Evolutionary conservation across 2,113 vertebrate genomes (phyloP), one percentile per base, ranked within the genome.

Genomic region (Carettochelys insculpta): DNA sequence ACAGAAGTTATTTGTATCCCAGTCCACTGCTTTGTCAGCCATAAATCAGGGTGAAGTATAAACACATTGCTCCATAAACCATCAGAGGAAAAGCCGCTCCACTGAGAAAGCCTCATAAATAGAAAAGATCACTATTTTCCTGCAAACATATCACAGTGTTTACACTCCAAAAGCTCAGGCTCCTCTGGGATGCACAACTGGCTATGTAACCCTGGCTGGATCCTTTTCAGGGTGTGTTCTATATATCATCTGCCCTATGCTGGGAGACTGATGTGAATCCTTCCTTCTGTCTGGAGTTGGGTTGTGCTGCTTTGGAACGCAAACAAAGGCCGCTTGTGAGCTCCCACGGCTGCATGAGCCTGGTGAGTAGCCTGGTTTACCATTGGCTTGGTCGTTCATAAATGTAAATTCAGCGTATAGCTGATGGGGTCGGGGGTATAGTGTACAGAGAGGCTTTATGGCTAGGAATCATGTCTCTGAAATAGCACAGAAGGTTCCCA

Each of bases 11-110:
- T 0, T 24, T 1, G 38, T 0, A 19, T 41, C 71, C 77, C 94
- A 61, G 84, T 43, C 85, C 3, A 53, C 83, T 24, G 86, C 76
- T 4, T 0, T 11, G 80, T 31, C 90, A 24, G 90, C 82, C 94
- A 68, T 94, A 91, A 96, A 94, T 96, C 96, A 90, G 80, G 9
- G 50, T n/a, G 41, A 85, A 85, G 82, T 25, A 51, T 85, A 92
- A 96, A 95, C 41, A 45, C 5, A 50, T 79, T 75, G 2, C 85
- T 85, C 90, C 50, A 50, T 45, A 34, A 94, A 50, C 50, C 1
- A 3, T 10, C 75, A 13, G 88, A 41, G 81, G 93, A 20, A 27
- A 68, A 65, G 1, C 27, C 7, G 77, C 77, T 89, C 82, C 27
- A 82, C 90, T 0, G 86, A 82, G 88, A 73, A 82, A 34, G 88